Evolutionary conservation across 2,888 invertebrate genomes (phyloP).

Genomic region (Rhagophthalmus giganteus): DNA sequence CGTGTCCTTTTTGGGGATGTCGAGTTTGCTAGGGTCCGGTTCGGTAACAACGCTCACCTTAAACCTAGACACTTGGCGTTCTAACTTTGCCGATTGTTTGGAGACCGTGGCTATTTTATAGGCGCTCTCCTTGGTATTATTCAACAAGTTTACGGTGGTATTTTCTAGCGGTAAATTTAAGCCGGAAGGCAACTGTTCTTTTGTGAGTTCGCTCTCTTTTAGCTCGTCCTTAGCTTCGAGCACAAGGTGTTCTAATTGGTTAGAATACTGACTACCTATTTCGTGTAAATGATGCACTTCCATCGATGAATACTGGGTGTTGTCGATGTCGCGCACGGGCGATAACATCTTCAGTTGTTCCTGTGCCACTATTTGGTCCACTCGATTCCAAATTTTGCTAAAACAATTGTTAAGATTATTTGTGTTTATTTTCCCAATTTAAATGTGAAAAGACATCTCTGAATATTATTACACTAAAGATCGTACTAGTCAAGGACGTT

Average conservation of each 20-base stretch:
- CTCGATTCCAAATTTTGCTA: constrained; percentile 52
- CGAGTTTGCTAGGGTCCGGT: constrained; percentile 49
- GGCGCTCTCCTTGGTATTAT: constrained; percentile 7
- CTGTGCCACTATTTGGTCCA: constrained; percentile 45
- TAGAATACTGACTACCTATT: constrained; percentile 8
- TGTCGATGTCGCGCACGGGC: constrained; percentile 46
- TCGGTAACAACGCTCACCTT: constrained; percentile 60
- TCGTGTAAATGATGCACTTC: constrained; percentile 23
- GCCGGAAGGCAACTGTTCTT: constrained; percentile 3
- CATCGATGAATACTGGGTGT: constrained; percentile 20
- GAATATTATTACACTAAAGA: too few relatives aligned
- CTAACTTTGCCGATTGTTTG: constrained; percentile 29
- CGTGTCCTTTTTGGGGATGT: constrained; percentile 30
- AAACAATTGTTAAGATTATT: too few relatives aligned
- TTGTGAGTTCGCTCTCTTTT: not conserved
- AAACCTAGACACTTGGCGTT: constrained; percentile 57
- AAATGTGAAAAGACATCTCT: too few relatives aligned
- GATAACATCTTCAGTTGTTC: constrained; percentile 50
- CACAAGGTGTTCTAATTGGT: constrained; percentile 2
- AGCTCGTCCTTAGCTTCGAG: not conserved
- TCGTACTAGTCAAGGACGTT: too few relatives aligned
- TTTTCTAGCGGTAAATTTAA: constrained; percentile 22
- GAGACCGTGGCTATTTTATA: not conserved
- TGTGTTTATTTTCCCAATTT: too few relatives aligned
- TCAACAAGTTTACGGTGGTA: constrained; percentile 19